A percentile compares a stretch with the other conserved stretches of the same genome.
Conservation (phyloP, 2,113 vertebrate species). For the Pyxicephalus adspersus region DNA sequence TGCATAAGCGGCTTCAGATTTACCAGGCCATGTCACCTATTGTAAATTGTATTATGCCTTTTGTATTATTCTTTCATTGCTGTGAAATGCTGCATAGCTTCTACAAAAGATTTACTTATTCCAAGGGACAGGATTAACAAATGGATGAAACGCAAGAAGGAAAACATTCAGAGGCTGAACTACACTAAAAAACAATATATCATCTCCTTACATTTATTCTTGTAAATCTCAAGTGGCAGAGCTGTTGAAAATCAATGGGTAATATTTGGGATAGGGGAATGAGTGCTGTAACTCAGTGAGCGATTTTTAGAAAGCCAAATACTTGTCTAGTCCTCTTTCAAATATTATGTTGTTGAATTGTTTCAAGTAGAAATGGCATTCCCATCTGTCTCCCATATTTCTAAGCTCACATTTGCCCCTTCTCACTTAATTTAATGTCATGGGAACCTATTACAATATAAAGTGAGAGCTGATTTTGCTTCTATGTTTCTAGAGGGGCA, state of each 20-base stretch:
- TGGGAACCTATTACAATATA: too few species aligned
- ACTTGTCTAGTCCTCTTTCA: not conserved
- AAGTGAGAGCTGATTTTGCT: too few species aligned
- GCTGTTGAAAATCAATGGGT: slow-evolving; percentile 40
- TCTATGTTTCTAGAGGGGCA: too few species aligned
- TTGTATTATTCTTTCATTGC: slow-evolving; percentile 34
- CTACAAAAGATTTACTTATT: slow-evolving; percentile 36
- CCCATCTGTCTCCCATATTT: too few species aligned
- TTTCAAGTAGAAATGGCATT: too few species aligned
- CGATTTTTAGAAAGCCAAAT: not conserved
- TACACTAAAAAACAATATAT: slow-evolving; percentile 20
- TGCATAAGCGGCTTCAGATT: slow-evolving; percentile 39
- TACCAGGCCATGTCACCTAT: slow-evolving; percentile 43
- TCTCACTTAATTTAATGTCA: too few species aligned
- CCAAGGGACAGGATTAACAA: slow-evolving; percentile 40
- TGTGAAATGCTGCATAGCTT: slow-evolving; percentile 20
- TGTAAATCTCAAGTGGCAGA: slow-evolving; percentile 12
- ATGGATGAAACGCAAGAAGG: slow-evolving; percentile 21
- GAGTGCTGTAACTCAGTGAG: slow-evolving; percentile 36
- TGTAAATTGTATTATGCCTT: slow-evolving; percentile 34
- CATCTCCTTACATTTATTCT: slow-evolving; percentile 26
- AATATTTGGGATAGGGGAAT: slow-evolving; percentile 32
- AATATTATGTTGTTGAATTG: too few species aligned
- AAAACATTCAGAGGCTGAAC: slow-evolving; percentile 16
- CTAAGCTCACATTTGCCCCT: too few species aligned